Evolutionary conservation across 1,140 invertebrate genomes (phyloP).

Genomic region (Oscheius sp.): DNA sequence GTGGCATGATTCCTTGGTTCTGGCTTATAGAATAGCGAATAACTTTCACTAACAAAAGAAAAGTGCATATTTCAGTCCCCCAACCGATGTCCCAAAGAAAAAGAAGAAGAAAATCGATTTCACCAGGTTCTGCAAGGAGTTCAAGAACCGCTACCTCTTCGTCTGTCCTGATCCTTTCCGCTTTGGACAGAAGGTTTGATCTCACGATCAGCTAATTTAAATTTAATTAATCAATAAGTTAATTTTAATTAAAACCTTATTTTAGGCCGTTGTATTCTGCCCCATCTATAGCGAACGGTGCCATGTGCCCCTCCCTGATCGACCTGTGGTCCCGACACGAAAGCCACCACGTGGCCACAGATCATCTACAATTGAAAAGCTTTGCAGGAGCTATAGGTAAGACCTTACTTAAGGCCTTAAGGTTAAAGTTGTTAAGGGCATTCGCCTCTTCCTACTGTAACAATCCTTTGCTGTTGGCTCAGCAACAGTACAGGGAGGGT

Average conservation of each 20-base stretch:
- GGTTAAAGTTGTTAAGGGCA: constrained; percentile 36
- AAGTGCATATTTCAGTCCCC: neutral
- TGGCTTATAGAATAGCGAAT: too few species aligned
- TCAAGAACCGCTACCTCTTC: constrained; percentile 53
- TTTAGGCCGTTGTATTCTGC: constrained; percentile 50
- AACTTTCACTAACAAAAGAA: too few species aligned
- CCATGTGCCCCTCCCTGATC: constrained; percentile 43
- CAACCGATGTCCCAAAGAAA: constrained; percentile 9
- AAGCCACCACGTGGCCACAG: constrained; percentile 12
- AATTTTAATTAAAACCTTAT: neutral
- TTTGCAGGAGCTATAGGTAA: constrained; percentile 14
- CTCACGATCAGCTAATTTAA: neutral
- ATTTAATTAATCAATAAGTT: neutral
- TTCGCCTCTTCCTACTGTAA: constrained; percentile 47
- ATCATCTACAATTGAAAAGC: constrained; percentile 4
- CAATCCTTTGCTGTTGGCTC: constrained; percentile 39
- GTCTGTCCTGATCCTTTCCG: constrained; percentile 53
- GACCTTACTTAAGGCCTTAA: neutral
- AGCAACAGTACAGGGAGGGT: constrained; percentile 36
- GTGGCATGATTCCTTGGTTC: too few species aligned
- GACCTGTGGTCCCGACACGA: constrained; percentile 41
- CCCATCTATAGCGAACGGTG: constrained; percentile 54
- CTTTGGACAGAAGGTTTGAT: constrained; percentile 41
- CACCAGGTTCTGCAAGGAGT: constrained; percentile 47
- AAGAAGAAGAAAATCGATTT: constrained; percentile 39